Evolutionary conservation across 2,888 invertebrate species (phyloP), one percentile per base, ranked within the genome.

Genomic region (Andrena haemorrhoa): DNA sequence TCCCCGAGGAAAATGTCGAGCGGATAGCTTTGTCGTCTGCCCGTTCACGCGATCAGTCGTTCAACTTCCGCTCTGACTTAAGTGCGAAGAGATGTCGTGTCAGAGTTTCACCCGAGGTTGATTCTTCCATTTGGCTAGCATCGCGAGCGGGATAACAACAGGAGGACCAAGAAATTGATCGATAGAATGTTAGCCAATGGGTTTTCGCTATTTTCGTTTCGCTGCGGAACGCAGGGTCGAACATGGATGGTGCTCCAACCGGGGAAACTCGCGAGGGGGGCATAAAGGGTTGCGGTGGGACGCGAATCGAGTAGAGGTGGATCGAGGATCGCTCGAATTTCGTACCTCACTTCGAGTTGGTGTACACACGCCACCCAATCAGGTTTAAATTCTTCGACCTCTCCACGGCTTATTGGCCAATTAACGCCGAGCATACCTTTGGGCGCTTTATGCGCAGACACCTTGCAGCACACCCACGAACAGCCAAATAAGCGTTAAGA

Each of bases 1-100:
- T 66, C 66, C 60, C 65, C 26, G 16, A 58, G 41, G 64, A 65
- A 53, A 33, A n/a, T 16, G 49, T 12, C 20, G 61, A 35, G 23
- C 41, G 41, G 41, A 41, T 41, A 53, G 35, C 68, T 68, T 33
- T 47, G 60, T 53, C 41, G 56, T 8, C 23, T 35, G 65, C 41
- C 64, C 26, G 47, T 47, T 29, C 8, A 60, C 29, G 63, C 51
- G 63, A 41, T 63, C 63, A 35, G 61, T 23, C 47, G 23, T 10
- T 6, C 65, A 51, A 29, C 61, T 49, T 41, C 68, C 60, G 51
- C 31, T 47, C 51, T 47, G 26, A 53, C 80, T 68, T 68, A 77
- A 79, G 75, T 41, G 71, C 71, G 51, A 79, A 75, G 56, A 47
- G 63, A 71, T 63, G 63, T 82, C 75, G 16, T 2, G 33, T 41